Conservation (phyloP, 1,140 invertebrate genomes). For the Augochlora pura region DNA sequence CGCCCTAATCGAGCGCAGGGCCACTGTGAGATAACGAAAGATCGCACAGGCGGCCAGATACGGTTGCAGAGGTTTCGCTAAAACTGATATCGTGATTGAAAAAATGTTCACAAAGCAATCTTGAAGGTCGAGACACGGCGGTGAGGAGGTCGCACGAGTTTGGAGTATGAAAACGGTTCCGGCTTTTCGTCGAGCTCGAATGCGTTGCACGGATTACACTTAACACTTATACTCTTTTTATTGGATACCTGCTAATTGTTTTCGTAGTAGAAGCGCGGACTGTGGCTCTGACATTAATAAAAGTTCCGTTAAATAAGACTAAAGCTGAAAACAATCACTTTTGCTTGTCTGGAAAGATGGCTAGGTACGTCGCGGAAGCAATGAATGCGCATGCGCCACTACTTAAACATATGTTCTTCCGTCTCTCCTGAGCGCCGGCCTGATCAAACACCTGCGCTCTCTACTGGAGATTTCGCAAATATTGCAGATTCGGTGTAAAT, state of each 20-base stretch:
- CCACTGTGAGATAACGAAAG: conserved; percentile 39
- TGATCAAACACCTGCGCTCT: conserved; percentile 36
- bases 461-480: conserved; percentile 27
- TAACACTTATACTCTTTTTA: conserved; percentile 55
- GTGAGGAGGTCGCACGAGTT: conserved; percentile 68
- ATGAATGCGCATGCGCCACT: conserved; percentile 75
- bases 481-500: not conserved
- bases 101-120: conserved; percentile 35
- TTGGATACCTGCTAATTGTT: conserved; percentile 93
- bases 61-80: not conserved
- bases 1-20: conserved; percentile 70
- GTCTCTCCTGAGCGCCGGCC: conserved; percentile 67
- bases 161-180: conserved; percentile 66
- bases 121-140: conserved; percentile 52
- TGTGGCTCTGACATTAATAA: conserved; percentile 96
- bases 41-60: conserved; percentile 12
- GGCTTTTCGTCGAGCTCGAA: conserved; percentile 57
- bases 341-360: conserved; percentile 78
- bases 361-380: conserved; percentile 77
- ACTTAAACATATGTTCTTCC: conserved; percentile 79
- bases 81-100: conserved; percentile 11
- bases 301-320: conserved; percentile 80
- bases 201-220: conserved; percentile 37
- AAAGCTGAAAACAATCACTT: conserved; percentile 79
- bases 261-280: conserved; percentile 95